Base-by-base conservation (phyloP, 2,888 invertebrate species). In the Acanthopleura granulata region DNA sequence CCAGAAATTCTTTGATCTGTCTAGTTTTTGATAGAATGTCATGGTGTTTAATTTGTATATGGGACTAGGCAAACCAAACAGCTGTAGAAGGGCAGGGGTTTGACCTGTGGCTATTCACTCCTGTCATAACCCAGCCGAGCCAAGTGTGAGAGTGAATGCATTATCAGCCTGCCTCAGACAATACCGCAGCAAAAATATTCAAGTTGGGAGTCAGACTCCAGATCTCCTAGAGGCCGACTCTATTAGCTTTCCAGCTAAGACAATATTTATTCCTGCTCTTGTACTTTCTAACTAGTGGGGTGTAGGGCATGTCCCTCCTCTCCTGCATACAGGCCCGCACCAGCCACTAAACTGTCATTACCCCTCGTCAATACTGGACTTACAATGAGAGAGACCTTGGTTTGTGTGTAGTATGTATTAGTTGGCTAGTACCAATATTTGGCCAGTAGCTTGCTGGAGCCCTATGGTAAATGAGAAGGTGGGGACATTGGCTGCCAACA, bases 191-290 rank as follows among this genome's bases (percentile, higher is more conserved):
- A 27, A 27, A 27, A 66, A 66, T 27, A 66, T 16, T 66, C 66
- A 9, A 27, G 16, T 22, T 6, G 15, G 66, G 29, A 27, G 29
- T 27, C 66, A 66, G 29, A 27, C 22, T 66, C 12, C 6, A 16
- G 29, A 66, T 66, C 66, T 27, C 22, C 27, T 22, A 66, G 22
- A 27, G 66, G 66, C 25, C 66, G 29, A 27, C 66, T 66, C 66
- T 66, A 66, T 66, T 66, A 66, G 66, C 66, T 27, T 66, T 66
- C 22, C 66, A 66, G 66, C 66, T 66, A 66, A 66, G 66, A 66
- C 18, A 66, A 66, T 66, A 66, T 66, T 66, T 66, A 66, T 66
- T 66, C 29, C 66, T 27, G 22, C 29, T 25, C 66, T 27, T 27
- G 29, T 22, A 66, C 66, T 66, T 66, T 66, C 66, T 66, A 66